A percentile compares a stretch with the other conserved stretches of the same genome.
These are phyloP conservation scores for Lomographa bimaculata DNA, from an alignment of 2,888 invertebrate species.

Conservation along the genomic window DNA sequence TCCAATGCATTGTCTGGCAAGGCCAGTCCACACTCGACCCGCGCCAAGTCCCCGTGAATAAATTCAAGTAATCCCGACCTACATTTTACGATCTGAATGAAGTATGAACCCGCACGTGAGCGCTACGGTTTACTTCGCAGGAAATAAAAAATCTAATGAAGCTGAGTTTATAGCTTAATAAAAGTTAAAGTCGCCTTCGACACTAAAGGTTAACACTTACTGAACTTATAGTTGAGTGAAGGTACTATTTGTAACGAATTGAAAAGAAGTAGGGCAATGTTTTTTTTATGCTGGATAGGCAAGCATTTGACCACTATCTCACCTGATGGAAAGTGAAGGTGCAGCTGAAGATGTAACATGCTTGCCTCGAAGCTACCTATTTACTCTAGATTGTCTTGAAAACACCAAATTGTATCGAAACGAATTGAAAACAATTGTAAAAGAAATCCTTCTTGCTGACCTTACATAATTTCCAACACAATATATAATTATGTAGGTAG, in stretches of 20 bases:
- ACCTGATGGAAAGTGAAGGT: too few species aligned
- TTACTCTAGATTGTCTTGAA: too few species aligned
- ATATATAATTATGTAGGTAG: too few species aligned
- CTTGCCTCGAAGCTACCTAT: too few species aligned
- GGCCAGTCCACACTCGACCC: slow-evolving; percentile 32
- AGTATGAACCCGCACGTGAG: slow-evolving; percentile 65
- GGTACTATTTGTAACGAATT: slow-evolving; percentile 20
- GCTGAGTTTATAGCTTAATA: slow-evolving; percentile 62
- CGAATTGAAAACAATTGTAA: too few species aligned
- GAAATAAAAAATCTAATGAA: slow-evolving; percentile 71
- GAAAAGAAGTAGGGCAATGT: not conserved
- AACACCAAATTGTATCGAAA: too few species aligned
- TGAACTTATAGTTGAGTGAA: slow-evolving; percentile 27
- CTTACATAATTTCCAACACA: too few species aligned
- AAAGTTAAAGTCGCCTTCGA: slow-evolving; percentile 55
- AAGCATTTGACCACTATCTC: too few species aligned
- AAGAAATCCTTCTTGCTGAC: too few species aligned
- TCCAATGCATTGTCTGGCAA: slow-evolving; percentile 18
- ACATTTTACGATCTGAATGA: slow-evolving; percentile 64
- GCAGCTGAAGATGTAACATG: too few species aligned
- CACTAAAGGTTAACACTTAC: slow-evolving; percentile 47
- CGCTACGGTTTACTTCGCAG: slow-evolving; percentile 56
- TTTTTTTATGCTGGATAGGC: too few species aligned
- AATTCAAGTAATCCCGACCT: slow-evolving; percentile 59
- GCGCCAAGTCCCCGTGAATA: slow-evolving; percentile 52